These are phyloP conservation scores for Chironomus tentans DNA, from an alignment of 2,888 invertebrate genomes.

Conservation along the genomic window DNA sequence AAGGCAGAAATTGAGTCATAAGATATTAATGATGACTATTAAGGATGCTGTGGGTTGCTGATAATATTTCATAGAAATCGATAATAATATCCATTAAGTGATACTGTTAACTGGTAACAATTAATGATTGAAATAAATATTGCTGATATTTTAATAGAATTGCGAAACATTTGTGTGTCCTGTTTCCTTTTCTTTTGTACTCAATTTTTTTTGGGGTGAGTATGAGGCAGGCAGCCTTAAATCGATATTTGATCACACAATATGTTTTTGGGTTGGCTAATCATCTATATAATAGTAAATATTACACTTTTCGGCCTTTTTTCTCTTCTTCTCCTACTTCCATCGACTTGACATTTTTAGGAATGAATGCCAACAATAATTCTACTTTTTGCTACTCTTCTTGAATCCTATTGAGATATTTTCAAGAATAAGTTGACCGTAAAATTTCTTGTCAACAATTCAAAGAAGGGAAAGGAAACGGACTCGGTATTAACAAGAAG, in stretches of 20 bases:
- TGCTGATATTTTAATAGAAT: too few species aligned
- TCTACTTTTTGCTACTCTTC: neutral
- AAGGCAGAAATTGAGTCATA: too few species aligned
- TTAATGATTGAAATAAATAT: too few species aligned
- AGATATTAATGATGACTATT: too few species aligned
- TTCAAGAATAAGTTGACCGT: neutral
- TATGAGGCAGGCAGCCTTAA: neutral
- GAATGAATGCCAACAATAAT: neutral
- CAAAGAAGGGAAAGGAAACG: too few species aligned
- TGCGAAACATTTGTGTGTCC: too few species aligned
- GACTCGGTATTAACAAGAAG: too few species aligned
- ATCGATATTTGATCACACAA: neutral
- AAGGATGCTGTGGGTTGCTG: too few species aligned
- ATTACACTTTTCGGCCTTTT: neutral
- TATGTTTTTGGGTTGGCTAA: neutral
- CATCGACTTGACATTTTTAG: neutral
- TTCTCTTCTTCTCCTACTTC: neutral
- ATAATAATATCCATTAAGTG: too few species aligned
- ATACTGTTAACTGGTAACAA: too few species aligned
- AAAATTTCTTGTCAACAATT: neutral
- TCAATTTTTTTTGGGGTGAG: neutral
- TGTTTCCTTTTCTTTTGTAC: too few species aligned
- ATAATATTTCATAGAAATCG: too few species aligned
- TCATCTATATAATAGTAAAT: neutral
- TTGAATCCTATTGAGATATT: neutral